Evolutionary conservation across 2,113 vertebrate genomes (phyloP), one percentile per base, ranked within the genome.

Genomic region (Podarcis muralis): DNA sequence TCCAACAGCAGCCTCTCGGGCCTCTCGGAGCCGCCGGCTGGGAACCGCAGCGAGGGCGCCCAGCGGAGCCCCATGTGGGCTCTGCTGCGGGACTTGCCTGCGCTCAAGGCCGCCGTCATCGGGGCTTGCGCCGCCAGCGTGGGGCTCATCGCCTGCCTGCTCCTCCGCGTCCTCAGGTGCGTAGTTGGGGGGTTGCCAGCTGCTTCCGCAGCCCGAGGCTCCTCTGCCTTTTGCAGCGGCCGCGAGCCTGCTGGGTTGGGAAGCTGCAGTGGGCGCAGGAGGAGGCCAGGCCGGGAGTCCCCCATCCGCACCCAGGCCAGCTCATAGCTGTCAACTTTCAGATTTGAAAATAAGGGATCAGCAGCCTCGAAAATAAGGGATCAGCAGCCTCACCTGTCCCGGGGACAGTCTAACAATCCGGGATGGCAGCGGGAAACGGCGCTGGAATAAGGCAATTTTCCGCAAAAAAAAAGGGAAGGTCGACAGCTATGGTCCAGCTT

Each of bases 101-200:
- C 97, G 53, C 96, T 99, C 86, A 98, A 99, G 95, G 98, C 97
- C 91, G 95, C 97, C 5, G 98, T 98, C 76, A 96, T 98, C 92
- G 96, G 97, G 92, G 96, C 98, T 89, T 98, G 97, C 93, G 97
- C 96, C 89, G 91, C 98, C 94, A 98, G 97, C 87, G 97, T 96
- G 84, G 95, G 96, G 35, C 97, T 99, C 92, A 95, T 99, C 96
- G 97, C 95, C 82, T 98, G 98, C 93, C 95, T 99, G 91, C 96
- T 99, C 94, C 91, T 98, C 93, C 98, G 97, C 94, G 96, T 98
- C 92, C 92, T 97, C 98, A 98, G 98, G 98, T 99, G 97, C 65
- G 68, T 7, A 7, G 5, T 86, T 37, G 22, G 89, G 68, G 48
- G n/a, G n/a, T 0, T 11, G 23, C 3, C 15, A 25, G 16, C 6